These are phyloP conservation scores for Zaprionus kolodkinae DNA, from an alignment of 1,140 invertebrate species.

Conservation along the genomic window DNA sequence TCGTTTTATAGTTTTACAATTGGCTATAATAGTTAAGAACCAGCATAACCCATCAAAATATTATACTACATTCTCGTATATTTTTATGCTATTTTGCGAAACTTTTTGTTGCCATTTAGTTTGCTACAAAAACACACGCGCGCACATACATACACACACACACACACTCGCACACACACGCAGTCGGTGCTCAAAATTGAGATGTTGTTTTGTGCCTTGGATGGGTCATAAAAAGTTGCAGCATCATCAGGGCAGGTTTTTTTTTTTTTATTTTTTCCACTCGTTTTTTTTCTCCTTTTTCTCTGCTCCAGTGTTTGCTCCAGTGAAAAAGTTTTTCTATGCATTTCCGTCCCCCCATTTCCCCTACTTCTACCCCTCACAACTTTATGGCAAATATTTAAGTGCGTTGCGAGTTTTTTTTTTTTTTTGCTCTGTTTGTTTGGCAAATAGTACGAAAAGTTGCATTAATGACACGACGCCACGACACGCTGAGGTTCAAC, in stretches of 20 bases:
- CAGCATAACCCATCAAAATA: conserved; percentile 31
- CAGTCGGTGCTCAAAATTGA: conserved; percentile 50
- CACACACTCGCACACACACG: conserved; percentile 9
- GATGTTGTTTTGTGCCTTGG: conserved; percentile 59
- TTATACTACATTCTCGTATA: conserved; percentile 16
- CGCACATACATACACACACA: not conserved
- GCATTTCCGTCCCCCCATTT: conserved; percentile 19
- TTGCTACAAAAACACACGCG: not conserved
- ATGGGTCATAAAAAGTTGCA: conserved; percentile 70
- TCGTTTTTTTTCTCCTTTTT: not conserved
- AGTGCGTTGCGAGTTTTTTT: conserved; percentile 47
- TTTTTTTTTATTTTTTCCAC: not conserved
- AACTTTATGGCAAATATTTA: conserved; percentile 72
- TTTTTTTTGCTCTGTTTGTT: conserved; percentile 31
- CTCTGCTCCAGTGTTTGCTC: conserved; percentile 21
- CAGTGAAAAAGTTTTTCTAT: conserved; percentile 62
- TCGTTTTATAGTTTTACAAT: conserved; percentile 20
- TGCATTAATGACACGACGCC: conserved; percentile 47
- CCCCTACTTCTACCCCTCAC: not conserved
- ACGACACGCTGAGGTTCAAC: conserved; percentile 31
- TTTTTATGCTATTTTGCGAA: conserved; percentile 35
- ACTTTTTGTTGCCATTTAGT: conserved; percentile 29
- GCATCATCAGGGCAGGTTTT: conserved; percentile 60
- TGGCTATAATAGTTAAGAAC: conserved; percentile 28
- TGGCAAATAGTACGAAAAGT: conserved; percentile 41